A percentile compares a stretch with the other conserved stretches of the same genome.
These are phyloP conservation scores for Mythimna loreyi DNA, from an alignment of 2,888 invertebrate genomes.

Conservation along the genomic window DNA sequence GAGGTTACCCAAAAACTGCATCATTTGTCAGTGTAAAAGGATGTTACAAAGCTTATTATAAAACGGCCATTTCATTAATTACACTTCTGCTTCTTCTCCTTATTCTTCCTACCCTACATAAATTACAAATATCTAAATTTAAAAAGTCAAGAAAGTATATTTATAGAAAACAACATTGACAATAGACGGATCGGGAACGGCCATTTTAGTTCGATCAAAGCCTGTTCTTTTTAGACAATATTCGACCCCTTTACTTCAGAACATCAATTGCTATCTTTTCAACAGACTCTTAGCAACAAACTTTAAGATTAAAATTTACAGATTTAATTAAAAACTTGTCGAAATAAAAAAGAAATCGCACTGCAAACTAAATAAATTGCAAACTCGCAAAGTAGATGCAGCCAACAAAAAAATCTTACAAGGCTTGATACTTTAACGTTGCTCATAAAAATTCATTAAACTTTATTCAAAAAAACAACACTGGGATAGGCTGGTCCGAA, in stretches of 20 bases:
- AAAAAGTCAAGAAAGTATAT: no score
- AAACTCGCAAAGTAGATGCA: slow-evolving; percentile 36
- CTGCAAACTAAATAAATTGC: slow-evolving; percentile 19
- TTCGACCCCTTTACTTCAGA: no score
- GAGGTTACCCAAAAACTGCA: no score
- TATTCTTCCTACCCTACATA: no score
- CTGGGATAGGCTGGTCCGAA: slow-evolving; percentile 16
- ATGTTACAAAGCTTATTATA: no score
- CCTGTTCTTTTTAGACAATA: neutral
- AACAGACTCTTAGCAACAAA: neutral
- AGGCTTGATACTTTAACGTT: slow-evolving; percentile 27
- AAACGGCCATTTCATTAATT: no score
- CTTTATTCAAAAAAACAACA: slow-evolving; percentile 48
- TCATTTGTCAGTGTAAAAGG: no score
- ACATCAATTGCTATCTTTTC: neutral
- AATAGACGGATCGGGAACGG: no score
- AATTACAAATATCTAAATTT: no score
- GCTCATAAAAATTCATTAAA: slow-evolving; percentile 63
- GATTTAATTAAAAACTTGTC: slow-evolving; percentile 22
- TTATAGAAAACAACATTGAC: no score
- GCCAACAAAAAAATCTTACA: slow-evolving; percentile 27
- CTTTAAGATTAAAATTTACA: neutral
- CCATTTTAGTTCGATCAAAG: neutral
- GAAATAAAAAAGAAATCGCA: slow-evolving; percentile 8
- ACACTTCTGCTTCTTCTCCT: no score